Percentiles rank a stretch among this genome's conserved stretches.
Evolutionary conservation across 2,113 vertebrate species (phyloP).

Genomic region (Camelus bactrianus): DNA sequence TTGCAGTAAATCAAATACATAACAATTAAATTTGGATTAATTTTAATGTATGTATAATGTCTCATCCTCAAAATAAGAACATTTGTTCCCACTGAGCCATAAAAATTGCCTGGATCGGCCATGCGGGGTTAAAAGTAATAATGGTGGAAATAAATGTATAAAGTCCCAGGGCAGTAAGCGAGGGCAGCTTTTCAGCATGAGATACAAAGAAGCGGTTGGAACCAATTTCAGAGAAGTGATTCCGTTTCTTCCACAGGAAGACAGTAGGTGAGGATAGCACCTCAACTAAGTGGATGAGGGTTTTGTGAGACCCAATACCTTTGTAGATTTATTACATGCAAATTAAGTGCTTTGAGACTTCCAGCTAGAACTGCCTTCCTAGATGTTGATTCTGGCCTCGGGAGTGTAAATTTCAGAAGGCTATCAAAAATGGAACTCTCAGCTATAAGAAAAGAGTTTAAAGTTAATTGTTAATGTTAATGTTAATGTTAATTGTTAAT

Average conservation of each 20-base stretch:
- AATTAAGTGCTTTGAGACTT: neutral
- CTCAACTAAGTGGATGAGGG: neutral
- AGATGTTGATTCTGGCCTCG: neutral
- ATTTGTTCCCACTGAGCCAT: neutral
- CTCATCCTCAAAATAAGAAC: neutral
- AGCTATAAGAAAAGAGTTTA: neutral
- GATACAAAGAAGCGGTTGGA: accelerated
- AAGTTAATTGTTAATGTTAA: too few relatives aligned
- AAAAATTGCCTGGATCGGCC: neutral
- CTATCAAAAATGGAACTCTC: neutral
- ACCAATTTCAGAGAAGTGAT: neutral
- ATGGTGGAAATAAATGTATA: neutral
- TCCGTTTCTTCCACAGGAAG: neutral
- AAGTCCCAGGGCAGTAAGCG: neutral
- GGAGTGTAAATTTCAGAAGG: neutral
- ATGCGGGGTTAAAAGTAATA: neutral
- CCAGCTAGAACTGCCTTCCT: neutral
- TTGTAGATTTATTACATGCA: neutral
- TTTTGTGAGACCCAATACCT: neutral
- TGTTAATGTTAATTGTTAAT: too few relatives aligned
- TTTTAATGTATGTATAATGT: neutral
- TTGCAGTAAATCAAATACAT: neutral
- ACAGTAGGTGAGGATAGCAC: neutral
- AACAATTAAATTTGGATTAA: neutral
- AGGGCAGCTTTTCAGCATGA: accelerated